phyloP scores from a whole-genome alignment of 2,797 vertebrate species.

The Rhyacichthys aspro region DNA sequence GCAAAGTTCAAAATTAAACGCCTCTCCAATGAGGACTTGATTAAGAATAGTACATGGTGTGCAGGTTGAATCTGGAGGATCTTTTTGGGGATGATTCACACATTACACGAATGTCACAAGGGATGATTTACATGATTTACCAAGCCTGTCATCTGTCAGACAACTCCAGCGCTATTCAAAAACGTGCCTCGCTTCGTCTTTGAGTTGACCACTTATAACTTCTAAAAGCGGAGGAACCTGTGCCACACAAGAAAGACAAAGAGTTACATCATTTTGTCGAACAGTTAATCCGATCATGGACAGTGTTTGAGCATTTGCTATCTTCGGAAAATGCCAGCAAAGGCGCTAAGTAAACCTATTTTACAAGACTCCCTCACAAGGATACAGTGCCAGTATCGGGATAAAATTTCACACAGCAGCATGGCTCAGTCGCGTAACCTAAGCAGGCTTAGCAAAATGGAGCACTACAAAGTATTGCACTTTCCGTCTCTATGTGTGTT shows the following conservation, averaged over 20 bases:
- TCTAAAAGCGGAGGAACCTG: constrained; percentile 75
- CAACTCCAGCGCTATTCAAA: constrained; percentile 58
- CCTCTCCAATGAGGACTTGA: constrained; percentile 63
- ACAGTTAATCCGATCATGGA: constrained; percentile 86
- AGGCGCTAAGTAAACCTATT: constrained; percentile 87
- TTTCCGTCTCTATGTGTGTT: constrained; percentile 69
- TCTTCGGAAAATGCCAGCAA: constrained; percentile 85
- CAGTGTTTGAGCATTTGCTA: constrained; percentile 84
- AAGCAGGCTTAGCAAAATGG: constrained; percentile 82
- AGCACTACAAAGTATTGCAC: constrained; percentile 79
- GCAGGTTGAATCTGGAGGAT: constrained; percentile 52
- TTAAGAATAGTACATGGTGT: constrained; percentile 46
- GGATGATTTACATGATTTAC: constrained; percentile 49
- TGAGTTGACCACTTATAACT: constrained; percentile 77
- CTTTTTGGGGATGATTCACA: constrained; percentile 46
- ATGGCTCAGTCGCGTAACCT: constrained; percentile 83
- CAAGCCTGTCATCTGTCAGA: constrained; percentile 65
- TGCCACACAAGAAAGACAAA: constrained; percentile 85
- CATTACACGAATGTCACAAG: constrained; percentile 60
- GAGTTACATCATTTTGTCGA: constrained; percentile 86
- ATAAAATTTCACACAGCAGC: constrained; percentile 85
- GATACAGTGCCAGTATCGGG: constrained; percentile 83
- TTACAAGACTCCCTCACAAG: constrained; percentile 86
- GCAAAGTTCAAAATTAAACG: constrained; percentile 71
- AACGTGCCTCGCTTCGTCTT: constrained; percentile 42